phyloP scores from a whole-genome alignment of 2,113 vertebrate genomes.

The Atherinomorus stipes region DNA sequence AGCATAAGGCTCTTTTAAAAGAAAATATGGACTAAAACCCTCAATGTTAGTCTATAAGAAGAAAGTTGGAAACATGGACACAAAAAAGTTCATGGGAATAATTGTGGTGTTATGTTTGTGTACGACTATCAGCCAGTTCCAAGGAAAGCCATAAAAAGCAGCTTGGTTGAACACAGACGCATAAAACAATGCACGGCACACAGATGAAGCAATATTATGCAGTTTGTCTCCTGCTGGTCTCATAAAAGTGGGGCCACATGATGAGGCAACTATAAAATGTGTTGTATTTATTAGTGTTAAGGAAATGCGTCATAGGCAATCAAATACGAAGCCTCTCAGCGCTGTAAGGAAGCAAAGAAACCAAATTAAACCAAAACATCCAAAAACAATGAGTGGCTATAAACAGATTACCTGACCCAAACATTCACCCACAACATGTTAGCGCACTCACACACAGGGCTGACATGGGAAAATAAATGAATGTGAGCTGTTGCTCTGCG shows the following conservation, averaged over 20 bases:
- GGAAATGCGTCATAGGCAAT: constrained; percentile 26
- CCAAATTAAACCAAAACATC: background rate
- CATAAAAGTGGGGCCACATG: constrained; percentile 32
- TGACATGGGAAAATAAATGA: constrained; percentile 23
- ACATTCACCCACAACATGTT: constrained; percentile 1
- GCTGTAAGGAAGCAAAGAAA: background rate
- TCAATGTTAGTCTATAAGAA: background rate
- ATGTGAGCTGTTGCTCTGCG: constrained; percentile 10
- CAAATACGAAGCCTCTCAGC: background rate
- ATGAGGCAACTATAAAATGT: background rate
- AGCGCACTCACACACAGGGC: constrained; percentile 24
- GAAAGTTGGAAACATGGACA: background rate
- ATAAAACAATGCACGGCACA: constrained; percentile 31
- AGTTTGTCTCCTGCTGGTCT: constrained; percentile 32
- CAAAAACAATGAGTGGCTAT: background rate
- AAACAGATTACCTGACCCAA: constrained; percentile 11
- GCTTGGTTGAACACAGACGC: background rate
- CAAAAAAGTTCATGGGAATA: constrained; percentile 2
- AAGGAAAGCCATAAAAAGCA: constrained; percentile 3
- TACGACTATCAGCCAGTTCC: background rate
- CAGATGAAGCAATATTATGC: constrained; percentile 40
- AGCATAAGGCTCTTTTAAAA: too few relatives aligned
- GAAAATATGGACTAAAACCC: background rate
- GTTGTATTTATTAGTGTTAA: constrained; percentile 2
- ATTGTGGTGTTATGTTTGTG: background rate